Percentiles rank a stretch among this genome's conserved stretches.
Conservation (phyloP, 1,140 invertebrate species). For the Psix sp. region DNA sequence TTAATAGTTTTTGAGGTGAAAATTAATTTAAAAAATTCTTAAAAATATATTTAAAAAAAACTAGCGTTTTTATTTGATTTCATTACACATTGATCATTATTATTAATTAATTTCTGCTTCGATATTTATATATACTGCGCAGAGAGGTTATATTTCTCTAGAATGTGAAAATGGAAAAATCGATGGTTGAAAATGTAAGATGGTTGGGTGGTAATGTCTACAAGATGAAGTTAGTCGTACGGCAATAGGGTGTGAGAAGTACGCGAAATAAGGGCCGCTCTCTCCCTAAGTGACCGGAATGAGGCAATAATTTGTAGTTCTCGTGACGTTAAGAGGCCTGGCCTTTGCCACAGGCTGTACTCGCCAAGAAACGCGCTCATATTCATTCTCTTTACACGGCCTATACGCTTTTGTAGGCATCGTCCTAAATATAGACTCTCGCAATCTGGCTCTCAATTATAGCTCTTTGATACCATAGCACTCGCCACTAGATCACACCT, state of each 20-base stretch:
- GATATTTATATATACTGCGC: too few species aligned
- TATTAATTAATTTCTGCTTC: too few species aligned
- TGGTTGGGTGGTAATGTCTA: slow-evolving; percentile 39
- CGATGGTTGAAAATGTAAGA: slow-evolving; percentile 45
- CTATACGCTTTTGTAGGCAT: slow-evolving; percentile 67
- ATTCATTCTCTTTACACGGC: slow-evolving; percentile 51
- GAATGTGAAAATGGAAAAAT: slow-evolving; percentile 14
- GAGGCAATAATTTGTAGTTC: slow-evolving; percentile 75
- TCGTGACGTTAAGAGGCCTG: slow-evolving; percentile 75
- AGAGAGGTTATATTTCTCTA: slow-evolving; percentile 11
- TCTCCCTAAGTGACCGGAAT: slow-evolving; percentile 75
- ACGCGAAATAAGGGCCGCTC: slow-evolving; percentile 72
- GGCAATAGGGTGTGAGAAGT: slow-evolving; percentile 46
- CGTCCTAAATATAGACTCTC: slow-evolving; percentile 72
- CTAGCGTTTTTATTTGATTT: too few species aligned
- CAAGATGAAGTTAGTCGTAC: slow-evolving; percentile 49
- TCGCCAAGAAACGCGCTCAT: slow-evolving; percentile 48
- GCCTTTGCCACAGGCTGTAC: slow-evolving; percentile 63
- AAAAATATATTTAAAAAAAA: too few species aligned
- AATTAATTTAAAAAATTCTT: too few species aligned
- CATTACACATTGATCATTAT: too few species aligned
- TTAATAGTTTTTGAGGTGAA: too few species aligned
- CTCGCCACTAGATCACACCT: slow-evolving; percentile 61
- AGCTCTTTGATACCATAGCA: slow-evolving; percentile 72
- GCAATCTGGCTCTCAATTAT: slow-evolving; percentile 73